phyloP scores from a whole-genome alignment of 35 echinoderm and acorn worm genomes.

The Lytechinus pictus region DNA sequence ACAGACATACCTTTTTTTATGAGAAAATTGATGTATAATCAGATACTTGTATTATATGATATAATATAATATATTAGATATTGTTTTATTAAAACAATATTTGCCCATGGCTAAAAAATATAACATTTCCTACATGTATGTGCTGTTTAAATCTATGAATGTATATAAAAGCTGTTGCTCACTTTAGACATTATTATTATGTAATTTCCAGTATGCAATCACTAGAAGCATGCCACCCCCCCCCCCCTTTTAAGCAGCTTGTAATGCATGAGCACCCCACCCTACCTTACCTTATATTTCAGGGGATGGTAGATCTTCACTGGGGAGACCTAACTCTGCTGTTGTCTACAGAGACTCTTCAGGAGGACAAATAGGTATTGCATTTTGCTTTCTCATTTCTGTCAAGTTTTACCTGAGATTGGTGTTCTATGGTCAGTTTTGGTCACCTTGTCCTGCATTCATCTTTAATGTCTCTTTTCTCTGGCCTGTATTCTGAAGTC shows the following conservation, averaged over 20 bases:
- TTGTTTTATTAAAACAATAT: background rate
- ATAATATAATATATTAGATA: background rate
- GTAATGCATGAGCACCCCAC: conserved; percentile 38
- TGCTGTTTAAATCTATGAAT: background rate
- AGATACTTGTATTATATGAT: too few species aligned
- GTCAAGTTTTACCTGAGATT: too few species aligned
- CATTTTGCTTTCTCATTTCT: background rate
- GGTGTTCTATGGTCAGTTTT: too few species aligned
- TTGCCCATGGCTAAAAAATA: background rate
- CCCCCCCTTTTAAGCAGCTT: background rate
- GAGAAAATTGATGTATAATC: too few species aligned
- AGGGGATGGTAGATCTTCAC: conserved; percentile 52
- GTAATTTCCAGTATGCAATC: background rate
- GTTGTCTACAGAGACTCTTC: conserved; percentile 77
- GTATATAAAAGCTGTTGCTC: background rate
- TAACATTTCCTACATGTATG: too few species aligned
- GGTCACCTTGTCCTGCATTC: too few species aligned
- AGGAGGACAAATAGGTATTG: conserved; percentile 81
- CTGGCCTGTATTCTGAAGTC: too few species aligned
- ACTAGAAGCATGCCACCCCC: background rate
- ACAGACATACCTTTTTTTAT: background rate
- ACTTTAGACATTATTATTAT: background rate
- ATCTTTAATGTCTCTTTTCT: too few species aligned
- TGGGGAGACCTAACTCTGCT: conserved; percentile 58
- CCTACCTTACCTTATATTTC: conserved; percentile 3